Conservation (phyloP, 2,888 invertebrate genomes). For the Phoenoteleia sp. region DNA sequence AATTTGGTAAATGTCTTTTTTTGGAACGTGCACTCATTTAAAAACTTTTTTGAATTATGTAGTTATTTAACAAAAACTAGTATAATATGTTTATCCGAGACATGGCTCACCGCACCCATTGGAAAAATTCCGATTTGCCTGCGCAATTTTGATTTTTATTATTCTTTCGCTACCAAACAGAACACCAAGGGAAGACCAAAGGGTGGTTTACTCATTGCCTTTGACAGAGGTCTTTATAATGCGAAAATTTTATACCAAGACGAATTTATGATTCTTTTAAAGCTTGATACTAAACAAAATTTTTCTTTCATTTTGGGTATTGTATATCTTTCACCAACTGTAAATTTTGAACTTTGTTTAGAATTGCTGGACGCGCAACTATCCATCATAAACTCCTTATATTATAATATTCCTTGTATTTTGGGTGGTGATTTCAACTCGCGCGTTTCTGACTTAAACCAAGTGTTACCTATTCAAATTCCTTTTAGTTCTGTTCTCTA, state of each 20-base stretch:
- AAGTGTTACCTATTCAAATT: not conserved
- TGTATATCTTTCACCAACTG: not conserved
- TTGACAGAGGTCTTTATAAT: not conserved
- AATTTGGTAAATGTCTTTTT: no score
- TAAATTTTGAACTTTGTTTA: not conserved
- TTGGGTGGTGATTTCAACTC: slow-evolving; percentile 18
- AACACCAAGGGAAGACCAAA: not conserved
- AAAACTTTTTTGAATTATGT: not conserved
- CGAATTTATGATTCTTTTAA: not conserved
- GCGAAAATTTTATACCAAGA: not conserved
- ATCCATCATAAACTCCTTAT: not conserved
- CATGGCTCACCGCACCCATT: not conserved
- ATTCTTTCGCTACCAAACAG: not conserved
- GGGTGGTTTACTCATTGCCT: not conserved
- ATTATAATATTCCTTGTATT: not conserved
- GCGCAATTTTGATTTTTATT: not conserved
- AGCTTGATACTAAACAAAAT: not conserved
- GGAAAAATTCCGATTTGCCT: not conserved
- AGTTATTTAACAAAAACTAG: not conserved
- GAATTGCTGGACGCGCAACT: not conserved
- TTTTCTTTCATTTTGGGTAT: not conserved
- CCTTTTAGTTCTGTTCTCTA: not conserved
- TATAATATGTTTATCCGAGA: not conserved
- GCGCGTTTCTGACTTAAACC: not conserved
- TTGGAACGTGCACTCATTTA: slow-evolving; percentile 1